These are phyloP conservation scores for Synanthedon andrenaeformis DNA, from an alignment of 2,888 invertebrate genomes.

Conservation along the genomic window DNA sequence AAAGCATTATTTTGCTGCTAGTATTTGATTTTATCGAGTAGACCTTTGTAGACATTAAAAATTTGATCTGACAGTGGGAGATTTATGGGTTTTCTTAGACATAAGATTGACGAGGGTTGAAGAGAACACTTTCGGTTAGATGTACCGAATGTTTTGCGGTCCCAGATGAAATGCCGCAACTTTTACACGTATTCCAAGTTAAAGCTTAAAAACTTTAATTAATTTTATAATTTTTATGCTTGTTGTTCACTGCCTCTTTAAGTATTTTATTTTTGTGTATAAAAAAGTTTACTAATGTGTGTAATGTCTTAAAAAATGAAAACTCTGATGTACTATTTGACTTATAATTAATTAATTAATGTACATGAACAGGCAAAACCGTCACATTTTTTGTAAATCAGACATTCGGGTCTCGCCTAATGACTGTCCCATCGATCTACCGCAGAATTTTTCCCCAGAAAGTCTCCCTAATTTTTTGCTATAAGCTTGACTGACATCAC, in stretches of 20 bases:
- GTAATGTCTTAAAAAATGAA: not conserved
- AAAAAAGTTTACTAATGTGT: too few relatives aligned
- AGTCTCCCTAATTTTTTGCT: not conserved
- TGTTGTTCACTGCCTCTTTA: too few relatives aligned
- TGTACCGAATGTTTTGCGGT: not conserved
- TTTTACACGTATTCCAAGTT: too few relatives aligned
- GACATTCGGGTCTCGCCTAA: not conserved
- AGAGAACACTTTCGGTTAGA: conserved; percentile 2
- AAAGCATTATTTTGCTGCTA: too few relatives aligned
- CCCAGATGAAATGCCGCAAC: too few relatives aligned
- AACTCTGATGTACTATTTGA: not conserved
- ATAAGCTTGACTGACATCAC: not conserved
- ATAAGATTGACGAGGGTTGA: conserved; percentile 5
- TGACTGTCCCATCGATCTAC: not conserved
- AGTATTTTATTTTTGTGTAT: too few relatives aligned
- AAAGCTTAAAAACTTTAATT: too few relatives aligned
- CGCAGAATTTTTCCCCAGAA: not conserved
- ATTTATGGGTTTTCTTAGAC: conserved; percentile 3
- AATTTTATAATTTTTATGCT: too few relatives aligned
- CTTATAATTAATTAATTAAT: not conserved
- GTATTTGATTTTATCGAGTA: not conserved
- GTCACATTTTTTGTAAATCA: not conserved
- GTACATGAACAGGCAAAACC: not conserved
- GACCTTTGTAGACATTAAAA: conserved; percentile 1
- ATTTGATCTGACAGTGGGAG: conserved; percentile 4